phyloP scores from a whole-genome alignment of 2,113 vertebrate genomes.

The Oostethus manadensis region DNA sequence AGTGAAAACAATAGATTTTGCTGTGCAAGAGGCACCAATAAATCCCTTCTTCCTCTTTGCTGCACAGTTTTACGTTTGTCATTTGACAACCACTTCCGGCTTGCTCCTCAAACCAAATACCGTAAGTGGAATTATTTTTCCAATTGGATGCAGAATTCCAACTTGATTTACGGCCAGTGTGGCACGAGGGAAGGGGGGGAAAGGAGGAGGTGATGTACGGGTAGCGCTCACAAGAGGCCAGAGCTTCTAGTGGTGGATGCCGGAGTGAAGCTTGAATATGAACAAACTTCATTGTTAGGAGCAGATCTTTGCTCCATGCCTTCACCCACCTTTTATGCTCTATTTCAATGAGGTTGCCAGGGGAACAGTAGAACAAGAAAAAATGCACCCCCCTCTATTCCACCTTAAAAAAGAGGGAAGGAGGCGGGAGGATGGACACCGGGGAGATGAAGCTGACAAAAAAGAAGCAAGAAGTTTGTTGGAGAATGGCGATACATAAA shows the following conservation, averaged over 20 bases:
- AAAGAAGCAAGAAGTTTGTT: conserved; percentile 33
- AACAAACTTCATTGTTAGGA: conserved; percentile 70
- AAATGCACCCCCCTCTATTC: conserved; percentile 49
- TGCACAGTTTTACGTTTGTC: conserved; percentile 29
- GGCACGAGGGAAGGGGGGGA: neutral
- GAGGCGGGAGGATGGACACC: conserved; percentile 25
- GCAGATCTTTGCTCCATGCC: conserved; percentile 60
- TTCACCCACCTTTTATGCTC: conserved; percentile 68
- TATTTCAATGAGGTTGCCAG: conserved; percentile 69
- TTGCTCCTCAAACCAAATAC: conserved; percentile 24
- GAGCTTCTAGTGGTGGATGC: conserved; percentile 19
- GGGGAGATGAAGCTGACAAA: conserved; percentile 44
- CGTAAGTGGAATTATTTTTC: conserved; percentile 15
- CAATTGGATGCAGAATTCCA: conserved; percentile 37
- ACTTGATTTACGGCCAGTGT: conserved; percentile 16
- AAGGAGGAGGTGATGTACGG: conserved; percentile 23
- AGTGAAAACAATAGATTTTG: no score
- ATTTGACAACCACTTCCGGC: conserved; percentile 32
- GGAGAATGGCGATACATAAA: neutral
- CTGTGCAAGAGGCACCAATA: neutral
- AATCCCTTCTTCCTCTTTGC: conserved; percentile 14
- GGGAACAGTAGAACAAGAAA: conserved; percentile 61
- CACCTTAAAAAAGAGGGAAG: conserved; percentile 17
- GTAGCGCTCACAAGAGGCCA: conserved; percentile 4
- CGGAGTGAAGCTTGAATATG: conserved; percentile 61